Evolutionary conservation across 2,888 invertebrate genomes (phyloP), one percentile per base, ranked within the genome.

Genomic region (Siphlonurus alternatus): DNA sequence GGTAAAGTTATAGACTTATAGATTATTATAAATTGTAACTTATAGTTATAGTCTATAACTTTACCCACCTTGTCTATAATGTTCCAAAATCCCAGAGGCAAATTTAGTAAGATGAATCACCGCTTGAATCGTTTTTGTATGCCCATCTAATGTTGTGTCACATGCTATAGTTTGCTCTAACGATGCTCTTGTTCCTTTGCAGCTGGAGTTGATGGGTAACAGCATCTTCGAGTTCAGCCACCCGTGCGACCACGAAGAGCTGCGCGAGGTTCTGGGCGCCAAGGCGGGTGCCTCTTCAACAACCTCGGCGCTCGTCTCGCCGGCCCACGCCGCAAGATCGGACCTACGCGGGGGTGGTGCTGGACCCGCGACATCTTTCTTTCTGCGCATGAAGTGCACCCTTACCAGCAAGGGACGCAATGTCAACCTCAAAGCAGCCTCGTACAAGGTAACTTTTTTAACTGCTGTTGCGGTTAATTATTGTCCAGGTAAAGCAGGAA

Each of bases 131-230:
- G n/a, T n/a, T n/a, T n/a, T n/a, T n/a, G n/a, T n/a, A n/a, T n/a
- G n/a, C n/a, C n/a, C n/a, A n/a, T n/a, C n/a, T n/a, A n/a, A n/a
- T n/a, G n/a, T n/a, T n/a, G n/a, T n/a, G n/a, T n/a, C n/a, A n/a
- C n/a, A n/a, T n/a, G n/a, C n/a, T n/a, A n/a, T n/a, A n/a, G n/a
- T n/a, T n/a, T n/a, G n/a, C n/a, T n/a, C n/a, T n/a, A n/a, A n/a
- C n/a, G n/a, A n/a, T n/a, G n/a, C n/a, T n/a, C n/a, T n/a, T 38
- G 70, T 70, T 69, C 68, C 66, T 67, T 79, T 83, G 59, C 77
- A 97, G 96, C 88, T 95, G 81, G 97, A 97, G 75, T 82, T 97
- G 73, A 87, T 97, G 84, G 97, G 97, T 1, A 93, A 95, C 74
- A 92, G 88, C 73, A 84, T 97, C 54, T 93, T 86, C 77, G 96